These are phyloP conservation scores for Copidosoma aretas DNA, from an alignment of 2,888 invertebrate genomes.

Conservation along the genomic window DNA sequence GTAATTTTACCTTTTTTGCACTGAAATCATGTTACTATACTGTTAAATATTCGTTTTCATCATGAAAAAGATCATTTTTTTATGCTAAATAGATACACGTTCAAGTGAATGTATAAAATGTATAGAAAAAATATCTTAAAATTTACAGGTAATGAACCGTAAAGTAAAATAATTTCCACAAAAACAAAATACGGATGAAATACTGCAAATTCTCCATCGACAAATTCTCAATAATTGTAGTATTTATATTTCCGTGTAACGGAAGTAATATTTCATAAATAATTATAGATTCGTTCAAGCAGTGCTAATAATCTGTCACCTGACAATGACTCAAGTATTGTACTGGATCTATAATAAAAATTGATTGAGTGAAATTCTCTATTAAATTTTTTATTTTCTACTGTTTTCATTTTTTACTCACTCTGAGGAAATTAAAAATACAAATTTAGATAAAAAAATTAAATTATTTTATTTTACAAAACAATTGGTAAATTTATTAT, in stretches of 20 bases:
- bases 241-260: constrained; percentile 53
- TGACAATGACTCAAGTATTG: constrained; percentile 55
- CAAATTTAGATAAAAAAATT: background rate
- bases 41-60: too few relatives aligned
- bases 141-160: too few relatives aligned
- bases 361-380: constrained; percentile 42
- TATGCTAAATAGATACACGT: constrained; percentile 37
- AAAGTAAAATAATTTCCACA: too few relatives aligned
- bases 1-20: constrained; percentile 40
- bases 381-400: constrained; percentile 14
- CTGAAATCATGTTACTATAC: constrained; percentile 52
- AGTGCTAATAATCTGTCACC: constrained; percentile 54
- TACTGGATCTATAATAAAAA: constrained; percentile 59
- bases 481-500: constrained; percentile 15
- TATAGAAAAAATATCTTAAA: constrained; percentile 1
- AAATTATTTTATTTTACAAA: constrained; percentile 23
- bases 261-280: constrained; percentile 40
- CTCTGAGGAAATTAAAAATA: constrained; percentile 10
- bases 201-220: too few relatives aligned
- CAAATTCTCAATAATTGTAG: constrained; percentile 20
- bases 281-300: constrained; percentile 48
- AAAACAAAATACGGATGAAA: too few relatives aligned
- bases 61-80: too few relatives aligned
- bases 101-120: background rate
- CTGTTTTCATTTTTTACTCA: constrained; percentile 24